phyloP scores from a whole-genome alignment of 2,797 vertebrate genomes.

The Iguana delicatissima region DNA sequence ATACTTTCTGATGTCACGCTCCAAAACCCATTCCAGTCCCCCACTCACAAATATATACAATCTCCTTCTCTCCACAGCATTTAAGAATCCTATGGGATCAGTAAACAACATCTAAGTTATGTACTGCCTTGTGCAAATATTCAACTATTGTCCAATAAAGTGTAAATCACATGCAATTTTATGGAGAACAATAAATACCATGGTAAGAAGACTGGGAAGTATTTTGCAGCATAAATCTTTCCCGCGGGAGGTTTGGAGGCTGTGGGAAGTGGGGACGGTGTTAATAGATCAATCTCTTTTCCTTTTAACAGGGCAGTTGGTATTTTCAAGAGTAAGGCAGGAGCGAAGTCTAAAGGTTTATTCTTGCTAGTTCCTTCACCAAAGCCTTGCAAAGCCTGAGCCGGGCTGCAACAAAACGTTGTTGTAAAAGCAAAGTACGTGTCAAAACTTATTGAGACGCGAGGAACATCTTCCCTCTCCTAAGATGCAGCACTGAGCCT shows the following conservation, averaged over 20 bases:
- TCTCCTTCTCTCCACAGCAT: not conserved
- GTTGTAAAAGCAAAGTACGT: not conserved
- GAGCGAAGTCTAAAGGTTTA: not conserved
- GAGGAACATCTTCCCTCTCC: not conserved
- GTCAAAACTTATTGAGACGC: not conserved
- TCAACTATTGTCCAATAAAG: not conserved
- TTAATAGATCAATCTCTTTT: not conserved
- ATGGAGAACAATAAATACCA: not conserved
- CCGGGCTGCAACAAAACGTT: too few species aligned
- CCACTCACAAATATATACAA: too few species aligned
- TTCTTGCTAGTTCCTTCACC: not conserved
- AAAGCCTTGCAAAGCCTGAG: not conserved
- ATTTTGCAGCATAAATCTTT: slow-evolving; percentile 19
- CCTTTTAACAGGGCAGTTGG: not conserved
- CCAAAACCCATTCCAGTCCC: not conserved
- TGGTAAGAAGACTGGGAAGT: not conserved
- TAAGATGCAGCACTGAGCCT: not conserved
- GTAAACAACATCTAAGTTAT: not conserved
- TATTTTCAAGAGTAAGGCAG: too few species aligned
- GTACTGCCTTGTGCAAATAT: slow-evolving; percentile 6
- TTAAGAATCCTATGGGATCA: slow-evolving; percentile 13
- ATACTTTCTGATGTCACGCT: not conserved
- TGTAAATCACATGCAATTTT: not conserved
- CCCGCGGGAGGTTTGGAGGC: not conserved
- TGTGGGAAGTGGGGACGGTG: not conserved